These are phyloP conservation scores for Gymnarchus niloticus DNA, from an alignment of 2,113 vertebrate species.

Conservation along the genomic window DNA sequence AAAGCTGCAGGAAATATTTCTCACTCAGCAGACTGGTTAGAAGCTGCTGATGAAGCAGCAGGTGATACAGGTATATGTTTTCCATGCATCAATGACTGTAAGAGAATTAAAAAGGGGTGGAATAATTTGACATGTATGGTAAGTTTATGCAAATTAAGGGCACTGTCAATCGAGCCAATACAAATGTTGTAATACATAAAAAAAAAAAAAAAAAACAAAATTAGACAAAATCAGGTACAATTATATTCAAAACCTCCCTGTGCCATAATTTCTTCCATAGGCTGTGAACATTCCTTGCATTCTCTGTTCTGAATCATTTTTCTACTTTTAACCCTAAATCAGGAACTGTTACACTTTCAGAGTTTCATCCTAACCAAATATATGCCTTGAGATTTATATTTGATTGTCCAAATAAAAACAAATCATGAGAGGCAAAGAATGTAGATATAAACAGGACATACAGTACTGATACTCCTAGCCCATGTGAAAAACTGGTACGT, in stretches of 20 bases:
- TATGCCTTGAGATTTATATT: slow-evolving; percentile 35
- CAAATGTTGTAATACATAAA: background rate
- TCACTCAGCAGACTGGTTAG: background rate
- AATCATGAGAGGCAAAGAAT: slow-evolving; percentile 48
- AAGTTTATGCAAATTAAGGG: background rate
- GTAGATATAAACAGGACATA: slow-evolving; percentile 62
- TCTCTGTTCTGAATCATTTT: background rate
- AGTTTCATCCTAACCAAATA: background rate
- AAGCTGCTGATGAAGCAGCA: background rate
- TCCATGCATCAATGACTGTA: background rate
- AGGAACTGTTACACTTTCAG: background rate
- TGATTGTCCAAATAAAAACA: slow-evolving; percentile 42
- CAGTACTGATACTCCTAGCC: slow-evolving; percentile 58
- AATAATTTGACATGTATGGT: background rate
- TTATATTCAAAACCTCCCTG: background rate
- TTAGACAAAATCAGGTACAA: background rate
- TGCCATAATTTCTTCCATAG: background rate
- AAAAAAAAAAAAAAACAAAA: background rate
- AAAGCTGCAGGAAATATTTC: background rate
- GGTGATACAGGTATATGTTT: background rate
- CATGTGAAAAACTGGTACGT: slow-evolving; percentile 65
- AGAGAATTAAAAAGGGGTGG: background rate
- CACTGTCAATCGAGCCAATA: background rate
- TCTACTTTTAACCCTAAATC: background rate
- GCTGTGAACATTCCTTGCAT: background rate